A percentile compares a stretch with the other conserved stretches of the same genome.
These are phyloP conservation scores for Alces alces DNA, from an alignment of 2,113 vertebrate species.

Conservation along the genomic window DNA sequence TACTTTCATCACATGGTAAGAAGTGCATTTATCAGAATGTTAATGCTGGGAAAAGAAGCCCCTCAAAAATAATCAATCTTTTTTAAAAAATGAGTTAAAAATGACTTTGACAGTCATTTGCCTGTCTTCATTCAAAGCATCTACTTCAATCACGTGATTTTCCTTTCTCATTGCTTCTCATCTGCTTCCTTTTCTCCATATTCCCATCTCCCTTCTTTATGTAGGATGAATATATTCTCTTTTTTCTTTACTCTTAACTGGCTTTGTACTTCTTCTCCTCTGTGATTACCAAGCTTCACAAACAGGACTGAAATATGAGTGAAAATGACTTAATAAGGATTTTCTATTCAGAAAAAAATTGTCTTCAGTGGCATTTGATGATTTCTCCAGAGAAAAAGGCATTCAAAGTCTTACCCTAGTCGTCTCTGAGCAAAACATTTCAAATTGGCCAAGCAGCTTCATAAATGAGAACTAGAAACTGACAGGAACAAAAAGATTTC, in stretches of 20 bases:
- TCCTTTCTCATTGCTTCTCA: neutral
- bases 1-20: neutral
- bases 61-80: neutral
- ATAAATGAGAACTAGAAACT: neutral
- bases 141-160: neutral
- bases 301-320: neutral
- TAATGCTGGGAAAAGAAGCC: neutral
- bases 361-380: slow-evolving; percentile 6
- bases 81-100: neutral
- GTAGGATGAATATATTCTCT: neutral
- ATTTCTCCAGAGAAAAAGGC: slow-evolving; percentile 38
- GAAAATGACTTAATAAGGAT: slow-evolving; percentile 44
- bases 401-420: slow-evolving; percentile 4
- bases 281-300: neutral
- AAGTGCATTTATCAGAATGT: neutral
- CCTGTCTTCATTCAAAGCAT: neutral
- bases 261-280: neutral
- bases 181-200: neutral
- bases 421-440: slow-evolving; percentile 50
- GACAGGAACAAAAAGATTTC: slow-evolving; percentile 27
- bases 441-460: slow-evolving; percentile 29
- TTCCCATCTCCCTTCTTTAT: neutral
- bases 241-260: neutral
- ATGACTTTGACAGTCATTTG: neutral
- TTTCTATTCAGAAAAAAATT: slow-evolving; percentile 37